A percentile compares a stretch with the other conserved stretches of the same genome.
Conservation (phyloP, 2,113 vertebrate genomes). For the Orthochromis malagaraziensis region DNA sequence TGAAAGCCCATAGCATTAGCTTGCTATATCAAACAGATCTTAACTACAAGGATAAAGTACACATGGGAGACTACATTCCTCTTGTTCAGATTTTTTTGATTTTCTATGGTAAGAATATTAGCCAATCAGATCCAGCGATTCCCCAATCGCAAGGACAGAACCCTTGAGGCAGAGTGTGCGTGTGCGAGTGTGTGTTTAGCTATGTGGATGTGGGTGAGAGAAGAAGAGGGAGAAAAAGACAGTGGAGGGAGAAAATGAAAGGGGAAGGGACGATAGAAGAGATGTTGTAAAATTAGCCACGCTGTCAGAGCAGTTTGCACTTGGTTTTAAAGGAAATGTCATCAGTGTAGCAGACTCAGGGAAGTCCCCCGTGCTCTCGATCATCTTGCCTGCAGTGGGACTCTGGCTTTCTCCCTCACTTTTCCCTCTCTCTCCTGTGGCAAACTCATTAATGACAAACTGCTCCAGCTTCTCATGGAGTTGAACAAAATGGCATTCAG, state of each 20-base stretch:
- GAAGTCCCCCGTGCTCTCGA: constrained; percentile 71
- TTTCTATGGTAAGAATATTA: constrained; percentile 26
- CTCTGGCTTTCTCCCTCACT: constrained; percentile 40
- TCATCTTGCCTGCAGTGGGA: constrained; percentile 69
- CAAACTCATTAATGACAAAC: constrained; percentile 68
- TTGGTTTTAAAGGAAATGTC: constrained; percentile 78
- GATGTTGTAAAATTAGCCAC: constrained; percentile 76
- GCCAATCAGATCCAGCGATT: constrained; percentile 34
- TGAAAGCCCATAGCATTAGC: neutral
- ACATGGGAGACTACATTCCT: neutral
- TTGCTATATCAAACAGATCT: constrained; percentile 18
- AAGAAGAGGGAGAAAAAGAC: neutral
- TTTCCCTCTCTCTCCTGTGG: constrained; percentile 46
- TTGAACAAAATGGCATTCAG: constrained; percentile 53
- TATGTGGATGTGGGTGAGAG: neutral
- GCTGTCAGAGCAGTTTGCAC: constrained; percentile 77
- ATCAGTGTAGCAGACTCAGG: constrained; percentile 75
- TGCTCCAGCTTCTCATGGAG: constrained; percentile 61
- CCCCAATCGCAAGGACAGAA: constrained; percentile 28
- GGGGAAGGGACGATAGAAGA: constrained; percentile 8
- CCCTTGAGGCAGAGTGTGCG: constrained; percentile 24
- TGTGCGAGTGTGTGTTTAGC: neutral
- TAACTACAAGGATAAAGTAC: constrained; percentile 39
- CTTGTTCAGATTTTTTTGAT: constrained; percentile 51
- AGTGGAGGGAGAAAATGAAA: constrained; percentile 20